Evolutionary conservation across 2,113 vertebrate species (phyloP), one percentile per base, ranked within the genome.

Genomic region (Petromus typicus): DNA sequence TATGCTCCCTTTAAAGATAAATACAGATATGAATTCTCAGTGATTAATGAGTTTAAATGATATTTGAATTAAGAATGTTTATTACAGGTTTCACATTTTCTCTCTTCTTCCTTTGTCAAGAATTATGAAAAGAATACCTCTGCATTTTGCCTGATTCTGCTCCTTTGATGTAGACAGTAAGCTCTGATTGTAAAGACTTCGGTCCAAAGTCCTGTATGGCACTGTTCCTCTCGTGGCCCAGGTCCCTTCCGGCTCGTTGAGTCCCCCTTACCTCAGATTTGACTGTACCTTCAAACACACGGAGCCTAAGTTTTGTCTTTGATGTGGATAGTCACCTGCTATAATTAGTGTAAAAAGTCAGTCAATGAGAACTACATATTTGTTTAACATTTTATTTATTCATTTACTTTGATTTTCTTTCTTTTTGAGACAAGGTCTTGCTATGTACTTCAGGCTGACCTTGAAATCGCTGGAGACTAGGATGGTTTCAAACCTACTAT

Each of bases 11-110:
- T 97, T 92, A 80, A 83, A 96, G 80, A 95, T 97, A 97, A 97
- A 94, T 89, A 66, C 83, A 91, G 71, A 85, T 94, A 93, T 80
- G 78, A 93, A 73, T 94, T 90, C 71, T 94, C 54, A 71, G 34
- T 56, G 66, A 82, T 97, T 96, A 97, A 86, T 91, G 95, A 92
- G 71, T 82, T 93, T 96, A 96, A 96, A 82, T 96, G 93, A 90
- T 97, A 96, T 94, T 97, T 97, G 94, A 90, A 96, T 96, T 94
- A 97, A 90, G 61, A 95, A 54, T 81, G 93, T 81, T 97, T 94
- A 96, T 97, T 96, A 85, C 14, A 94, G 95, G 88, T 95, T 97
- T 97, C 87, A 94, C 87, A 93, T 61, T 11, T 64, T 82, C 81
- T 76, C 45, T 32, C 89, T 96, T 75, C 40, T 94, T 96, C 80